Evolutionary conservation across 64 coral and sea anemone species (phyloP), one percentile per base, ranked within the genome.

Genomic region (Catalaphyllia jardinei): DNA sequence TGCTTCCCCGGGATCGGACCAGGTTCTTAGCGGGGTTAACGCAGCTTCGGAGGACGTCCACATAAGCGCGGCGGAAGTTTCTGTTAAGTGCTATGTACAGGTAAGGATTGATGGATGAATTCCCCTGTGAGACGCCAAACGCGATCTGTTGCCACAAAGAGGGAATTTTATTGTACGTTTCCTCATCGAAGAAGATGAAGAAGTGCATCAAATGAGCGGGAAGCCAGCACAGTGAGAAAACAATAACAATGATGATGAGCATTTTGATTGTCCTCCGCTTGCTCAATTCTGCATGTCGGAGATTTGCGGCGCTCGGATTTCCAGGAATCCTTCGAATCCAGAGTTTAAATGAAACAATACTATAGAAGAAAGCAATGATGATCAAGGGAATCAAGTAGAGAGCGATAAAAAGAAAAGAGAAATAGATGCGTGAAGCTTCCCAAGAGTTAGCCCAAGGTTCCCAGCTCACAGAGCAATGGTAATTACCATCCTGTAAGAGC

Each of bases 51-150:
- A 91, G 29, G 35, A 89, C 61, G 25, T 89, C 79, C n/a, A 75
- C 2, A 28, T 92, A 92, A 4, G 94, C 89, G 19, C 63, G 62
- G 35, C 88, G 81, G 39, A 92, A 95, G 33, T 92, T 92, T 24
- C 65, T 92, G 30, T 92, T 95, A 33, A 95, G 64, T 15, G 31
- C 80, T 60, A 95, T 92, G 59, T 95, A 95, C 2, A 95, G 76
- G n/a, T 88, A 95, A 2, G 94, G 94, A n/a, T 95, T 95, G 13
- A 95, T 83, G 9, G 94, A 71, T 13, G 89, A 92, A 49, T 95
- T 91, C 0, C 72, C 89, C 25, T 95, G 94, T 19, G 89, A 84
- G 18, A 92, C 35, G 29, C 79, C 87, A 54, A 92, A 92, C 1
- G 89, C 86, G 17, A 39, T 54, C 5, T 89, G 38, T 0, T 29